Evolutionary conservation across 2,797 vertebrate genomes (phyloP), one percentile per base, ranked within the genome.

Genomic region (Phyllotis vaccarum): DNA sequence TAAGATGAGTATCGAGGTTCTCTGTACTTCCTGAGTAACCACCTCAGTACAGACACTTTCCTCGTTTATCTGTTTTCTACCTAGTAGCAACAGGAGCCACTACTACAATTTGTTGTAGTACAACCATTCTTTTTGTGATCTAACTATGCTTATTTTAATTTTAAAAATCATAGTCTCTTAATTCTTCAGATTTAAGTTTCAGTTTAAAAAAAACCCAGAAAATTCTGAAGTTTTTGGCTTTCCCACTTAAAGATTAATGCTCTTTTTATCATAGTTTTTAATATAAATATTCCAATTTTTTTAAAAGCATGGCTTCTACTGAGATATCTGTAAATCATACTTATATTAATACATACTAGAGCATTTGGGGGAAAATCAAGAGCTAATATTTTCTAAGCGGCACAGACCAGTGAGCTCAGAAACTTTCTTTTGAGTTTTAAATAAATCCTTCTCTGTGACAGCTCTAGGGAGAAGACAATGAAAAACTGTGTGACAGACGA

Each of bases 391-490:
- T 97, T 95, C 40, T 81, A 96, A 95, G 62, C 68, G 91, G 70
- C 27, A 87, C 81, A 95, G 92, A 90, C 37, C 93, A 13, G 4
- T 93, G 52, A 60, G 93, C n/a, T 94, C 60, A 94, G 79, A 96
- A 91, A 22, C 0, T 52, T 79, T 92, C 70, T 81, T 94, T 64
- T 68, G 64, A 79, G 11, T 96, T 95, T 93, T 85, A 95, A 97
- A 93, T 89, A 86, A 94, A 90, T 93, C 83, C 76, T 97, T 90
- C 19, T 94, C 34, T 82, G 13, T 83, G 81, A 62, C 75, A 96
- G 85, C 83, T 97, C 96, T 90, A 97, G 96, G 94, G 98, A 96
- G 95, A 97, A 98, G 94, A 95, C 89, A 81, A 37, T 96, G 80
- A 98, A 97, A 94, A 97, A 72, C 89, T 96, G 96, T 96, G 86